These are phyloP conservation scores for Saturnia pavonia DNA, from an alignment of 2,888 invertebrate genomes.

Conservation along the genomic window DNA sequence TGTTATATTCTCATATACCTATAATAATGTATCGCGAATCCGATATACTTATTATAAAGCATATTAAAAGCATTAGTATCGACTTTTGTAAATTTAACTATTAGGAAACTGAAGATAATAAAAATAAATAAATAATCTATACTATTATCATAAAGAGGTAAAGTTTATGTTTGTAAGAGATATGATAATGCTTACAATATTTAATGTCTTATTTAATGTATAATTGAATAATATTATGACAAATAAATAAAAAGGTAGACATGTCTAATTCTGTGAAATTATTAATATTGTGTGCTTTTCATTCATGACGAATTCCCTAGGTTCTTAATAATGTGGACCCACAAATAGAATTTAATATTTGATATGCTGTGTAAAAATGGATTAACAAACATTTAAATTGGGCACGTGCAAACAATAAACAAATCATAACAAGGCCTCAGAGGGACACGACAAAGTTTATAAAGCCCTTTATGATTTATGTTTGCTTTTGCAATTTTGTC, in stretches of 20 bases:
- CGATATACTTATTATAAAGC: background rate
- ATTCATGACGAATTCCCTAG: background rate
- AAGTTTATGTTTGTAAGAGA: too few relatives aligned
- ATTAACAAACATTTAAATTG: slow-evolving; percentile 68
- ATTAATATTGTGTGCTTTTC: background rate
- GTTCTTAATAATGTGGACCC: background rate
- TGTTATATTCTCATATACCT: background rate
- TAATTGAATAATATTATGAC: too few relatives aligned
- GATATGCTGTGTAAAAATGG: slow-evolving; percentile 22
- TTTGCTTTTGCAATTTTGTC: slow-evolving; percentile 48
- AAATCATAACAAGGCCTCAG: slow-evolving; percentile 67
- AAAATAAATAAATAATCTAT: too few relatives aligned
- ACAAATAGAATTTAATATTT: slow-evolving; percentile 3
- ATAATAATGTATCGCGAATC: background rate
- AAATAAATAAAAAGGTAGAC: too few relatives aligned
- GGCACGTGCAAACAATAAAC: slow-evolving; percentile 62
- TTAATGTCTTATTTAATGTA: too few relatives aligned
- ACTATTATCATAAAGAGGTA: background rate
- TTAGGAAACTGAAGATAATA: too few relatives aligned
- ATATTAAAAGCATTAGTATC: too few relatives aligned
- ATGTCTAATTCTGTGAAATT: background rate
- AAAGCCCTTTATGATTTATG: slow-evolving; percentile 49
- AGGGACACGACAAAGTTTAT: slow-evolving; percentile 54
- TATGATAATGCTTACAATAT: too few relatives aligned
- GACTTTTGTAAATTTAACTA: too few relatives aligned